Conservation (phyloP, 2,888 invertebrate species). For the Noctua janthe region DNA sequence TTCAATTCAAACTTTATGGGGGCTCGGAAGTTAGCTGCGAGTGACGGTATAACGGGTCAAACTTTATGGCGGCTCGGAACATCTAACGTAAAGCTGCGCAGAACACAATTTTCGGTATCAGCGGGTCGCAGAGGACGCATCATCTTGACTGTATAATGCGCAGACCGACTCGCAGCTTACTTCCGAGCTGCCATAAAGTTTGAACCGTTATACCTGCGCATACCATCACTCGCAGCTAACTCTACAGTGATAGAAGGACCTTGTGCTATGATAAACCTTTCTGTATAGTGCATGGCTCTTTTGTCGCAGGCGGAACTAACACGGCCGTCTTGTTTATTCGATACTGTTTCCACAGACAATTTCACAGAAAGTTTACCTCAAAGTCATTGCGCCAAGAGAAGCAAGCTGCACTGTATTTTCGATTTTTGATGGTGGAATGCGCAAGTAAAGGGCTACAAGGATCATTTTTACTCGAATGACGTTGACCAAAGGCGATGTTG, state of each 20-base stretch:
- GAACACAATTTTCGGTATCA: background rate
- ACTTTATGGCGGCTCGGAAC: background rate
- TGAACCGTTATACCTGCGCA: background rate
- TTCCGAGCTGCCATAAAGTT: background rate
- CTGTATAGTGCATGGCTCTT: background rate
- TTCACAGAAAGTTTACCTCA: background rate
- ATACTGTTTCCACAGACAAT: background rate
- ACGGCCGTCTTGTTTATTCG: background rate
- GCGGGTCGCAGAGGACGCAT: too few species aligned
- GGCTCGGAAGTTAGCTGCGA: background rate
- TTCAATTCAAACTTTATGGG: background rate
- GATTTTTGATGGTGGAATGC: background rate
- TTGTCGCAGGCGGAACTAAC: background rate
- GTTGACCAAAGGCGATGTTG: background rate
- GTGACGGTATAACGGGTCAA: background rate
- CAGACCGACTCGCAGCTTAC: background rate
- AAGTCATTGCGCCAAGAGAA: background rate
- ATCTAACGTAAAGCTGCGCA: background rate
- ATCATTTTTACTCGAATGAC: background rate
- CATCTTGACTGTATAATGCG: background rate
- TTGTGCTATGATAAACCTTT: background rate
- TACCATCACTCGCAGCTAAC: background rate
- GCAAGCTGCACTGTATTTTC: background rate
- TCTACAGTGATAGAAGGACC: background rate
- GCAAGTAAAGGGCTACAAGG: background rate